Evolutionary conservation across 1,140 invertebrate genomes (phyloP).

Genomic region (Neodiprion lecontei): DNA sequence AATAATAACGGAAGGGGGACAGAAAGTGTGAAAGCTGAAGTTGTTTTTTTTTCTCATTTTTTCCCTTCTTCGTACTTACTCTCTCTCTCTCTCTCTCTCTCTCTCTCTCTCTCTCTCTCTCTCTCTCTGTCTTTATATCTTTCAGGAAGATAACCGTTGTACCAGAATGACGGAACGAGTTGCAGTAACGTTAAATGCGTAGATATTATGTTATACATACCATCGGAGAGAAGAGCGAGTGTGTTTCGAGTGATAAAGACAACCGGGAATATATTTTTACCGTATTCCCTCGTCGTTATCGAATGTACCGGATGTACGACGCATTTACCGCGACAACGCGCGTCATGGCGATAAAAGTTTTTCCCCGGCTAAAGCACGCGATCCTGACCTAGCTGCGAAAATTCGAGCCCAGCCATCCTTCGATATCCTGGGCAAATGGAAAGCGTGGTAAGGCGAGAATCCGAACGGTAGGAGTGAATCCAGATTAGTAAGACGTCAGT

Average conservation of each 20-base stretch:
- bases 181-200: not conserved
- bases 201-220: not conserved
- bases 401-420: too few species aligned
- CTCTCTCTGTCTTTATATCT: conserved; percentile 19
- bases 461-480: conserved; percentile 14
- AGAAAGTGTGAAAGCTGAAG: not conserved
- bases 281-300: not conserved
- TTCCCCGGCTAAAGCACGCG: too few species aligned
- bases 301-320: not conserved
- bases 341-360: too few species aligned
- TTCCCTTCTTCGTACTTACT: conserved; percentile 13
- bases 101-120: conserved; percentile 24
- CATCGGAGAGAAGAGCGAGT: not conserved
- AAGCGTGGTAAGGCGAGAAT: conserved; percentile 11
- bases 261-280: not conserved
- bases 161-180: not conserved
- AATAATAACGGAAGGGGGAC: not conserved
- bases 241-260: not conserved
- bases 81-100: conserved; percentile 13
- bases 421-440: too few species aligned
- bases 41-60: too few species aligned
- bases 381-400: too few species aligned
- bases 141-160: conserved; percentile 6
- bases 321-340: too few species aligned
- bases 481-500: not conserved